phyloP scores from a whole-genome alignment of 2,797 vertebrate species.

The Karalla daura region DNA sequence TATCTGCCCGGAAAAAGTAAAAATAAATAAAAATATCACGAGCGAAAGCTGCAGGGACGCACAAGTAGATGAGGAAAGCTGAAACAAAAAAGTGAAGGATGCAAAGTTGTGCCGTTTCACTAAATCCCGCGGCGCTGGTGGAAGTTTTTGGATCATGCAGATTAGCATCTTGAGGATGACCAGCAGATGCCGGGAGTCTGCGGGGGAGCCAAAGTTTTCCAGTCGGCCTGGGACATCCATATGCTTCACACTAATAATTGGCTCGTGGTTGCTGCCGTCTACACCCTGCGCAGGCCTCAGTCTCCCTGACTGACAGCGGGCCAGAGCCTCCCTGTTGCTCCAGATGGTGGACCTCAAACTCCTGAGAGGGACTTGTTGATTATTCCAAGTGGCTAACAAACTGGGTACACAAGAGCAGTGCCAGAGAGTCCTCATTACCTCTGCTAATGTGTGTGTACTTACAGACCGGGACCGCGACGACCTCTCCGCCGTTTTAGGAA shows the following conservation, averaged over 20 bases:
- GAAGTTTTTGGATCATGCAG: neutral
- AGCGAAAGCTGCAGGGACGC: neutral
- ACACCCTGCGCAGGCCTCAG: conserved; percentile 14
- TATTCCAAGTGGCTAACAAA: conserved; percentile 53
- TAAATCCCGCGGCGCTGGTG: neutral
- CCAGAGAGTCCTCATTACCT: conserved; percentile 11
- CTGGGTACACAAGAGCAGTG: neutral
- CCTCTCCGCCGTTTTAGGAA: neutral
- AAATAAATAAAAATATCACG: conserved; percentile 12
- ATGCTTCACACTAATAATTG: conserved; percentile 49
- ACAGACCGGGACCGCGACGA: conserved; percentile 19
- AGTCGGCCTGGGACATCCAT: conserved; percentile 26
- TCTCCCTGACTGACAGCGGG: conserved; percentile 20
- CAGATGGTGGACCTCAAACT: conserved; percentile 52
- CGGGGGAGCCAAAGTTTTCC: conserved; percentile 20
- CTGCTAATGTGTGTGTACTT: neutral
- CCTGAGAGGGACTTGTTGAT: conserved; percentile 36
- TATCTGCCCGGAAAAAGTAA: neutral
- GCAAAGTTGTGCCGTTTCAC: neutral
- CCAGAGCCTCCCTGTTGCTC: conserved; percentile 18
- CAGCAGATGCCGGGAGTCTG: conserved; percentile 27
- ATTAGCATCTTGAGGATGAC: conserved; percentile 21
- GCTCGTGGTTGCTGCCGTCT: conserved; percentile 12
- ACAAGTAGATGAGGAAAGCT: neutral
- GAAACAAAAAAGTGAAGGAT: neutral